Evolutionary conservation across 37 sponge, comb jelly and placozoan genomes (phyloP), one percentile per base, ranked within the genome.

Genomic region (Beroe forskalii): DNA sequence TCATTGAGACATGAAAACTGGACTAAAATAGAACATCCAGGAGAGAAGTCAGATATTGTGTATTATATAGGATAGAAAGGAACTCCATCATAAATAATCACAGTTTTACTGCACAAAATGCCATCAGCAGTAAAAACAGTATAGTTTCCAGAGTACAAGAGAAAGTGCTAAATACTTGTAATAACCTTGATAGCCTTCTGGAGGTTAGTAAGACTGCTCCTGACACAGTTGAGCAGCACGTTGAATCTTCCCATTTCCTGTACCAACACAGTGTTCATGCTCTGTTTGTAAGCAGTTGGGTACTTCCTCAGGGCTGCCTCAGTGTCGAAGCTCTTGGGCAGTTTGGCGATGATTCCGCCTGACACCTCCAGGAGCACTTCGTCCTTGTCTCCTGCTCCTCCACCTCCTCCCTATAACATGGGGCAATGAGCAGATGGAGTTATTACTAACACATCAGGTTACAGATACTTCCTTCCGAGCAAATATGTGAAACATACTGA

Each of bases 241-340:
- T 99, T 99, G 93, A 99, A 99, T 37, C 99, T 90, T 33, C 94
- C 97, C 99, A 99, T 99, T 91, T 99, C 99, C 66, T 99, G 99
- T 32, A 99, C 99, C 55, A 99, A 92, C 12, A 99, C 99, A 67
- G 99, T 99, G 92, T 99, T 99, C 99, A 99, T 99, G 62, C 99
- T 99, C 94, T 97, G 99, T 62, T 91, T 93, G 92, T 99, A 99
- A 17, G 96, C 93, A 25, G 99, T 99, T 17, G 99, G 99, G 91
- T 96, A 99, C 42, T 96, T 96, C 40, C 97, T 60, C 6, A 99
- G 91, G 27, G 95, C 99, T 25, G 80, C 96, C 90, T 99, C 99
- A 0, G 99, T 99, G 93, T 99, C 97, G 92, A 95, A 99, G 75
- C 91, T 75, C 32, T 90, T 90, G 32, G 99, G 99, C 12, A 99